Percentiles rank a stretch among this genome's conserved stretches.
Conservation (phyloP, 2,888 invertebrate genomes). For the Eueremaeus valkanovi region DNA sequence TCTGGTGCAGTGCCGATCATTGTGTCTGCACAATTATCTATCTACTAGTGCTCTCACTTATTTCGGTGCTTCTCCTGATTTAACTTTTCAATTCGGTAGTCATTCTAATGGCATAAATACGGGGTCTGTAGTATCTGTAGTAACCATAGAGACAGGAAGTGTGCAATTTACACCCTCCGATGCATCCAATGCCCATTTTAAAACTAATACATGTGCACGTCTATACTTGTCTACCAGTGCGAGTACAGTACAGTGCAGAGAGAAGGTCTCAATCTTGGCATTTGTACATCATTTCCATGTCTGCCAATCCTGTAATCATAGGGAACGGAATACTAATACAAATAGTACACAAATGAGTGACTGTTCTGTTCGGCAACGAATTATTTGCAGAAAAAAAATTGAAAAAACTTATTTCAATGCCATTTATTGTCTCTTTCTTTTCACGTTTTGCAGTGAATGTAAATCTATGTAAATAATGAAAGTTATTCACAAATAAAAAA, state of each 20-base stretch:
- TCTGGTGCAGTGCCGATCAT: background rate
- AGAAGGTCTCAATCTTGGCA: background rate
- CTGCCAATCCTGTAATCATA: background rate
- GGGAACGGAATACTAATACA: background rate
- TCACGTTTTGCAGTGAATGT: no score
- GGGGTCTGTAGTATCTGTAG: background rate
- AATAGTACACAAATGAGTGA: background rate
- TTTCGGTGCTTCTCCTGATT: background rate
- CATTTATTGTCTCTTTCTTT: no score
- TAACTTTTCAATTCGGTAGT: background rate
- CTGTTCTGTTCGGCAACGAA: background rate
- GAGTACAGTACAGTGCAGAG: background rate
- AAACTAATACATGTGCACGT: background rate
- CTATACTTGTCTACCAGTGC: no score
- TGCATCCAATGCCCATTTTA: background rate
- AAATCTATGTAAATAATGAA: no score
- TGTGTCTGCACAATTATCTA: background rate
- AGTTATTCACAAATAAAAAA: no score
- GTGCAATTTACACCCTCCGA: constrained; percentile 7
- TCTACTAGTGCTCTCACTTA: background rate
- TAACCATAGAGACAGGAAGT: constrained; percentile 7
- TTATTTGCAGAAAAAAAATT: background rate
- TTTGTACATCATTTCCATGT: background rate
- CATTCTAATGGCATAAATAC: background rate
- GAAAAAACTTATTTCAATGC: background rate